phyloP scores from a whole-genome alignment of 2,797 vertebrate genomes.

The Enteromius afrohamiltoni region DNA sequence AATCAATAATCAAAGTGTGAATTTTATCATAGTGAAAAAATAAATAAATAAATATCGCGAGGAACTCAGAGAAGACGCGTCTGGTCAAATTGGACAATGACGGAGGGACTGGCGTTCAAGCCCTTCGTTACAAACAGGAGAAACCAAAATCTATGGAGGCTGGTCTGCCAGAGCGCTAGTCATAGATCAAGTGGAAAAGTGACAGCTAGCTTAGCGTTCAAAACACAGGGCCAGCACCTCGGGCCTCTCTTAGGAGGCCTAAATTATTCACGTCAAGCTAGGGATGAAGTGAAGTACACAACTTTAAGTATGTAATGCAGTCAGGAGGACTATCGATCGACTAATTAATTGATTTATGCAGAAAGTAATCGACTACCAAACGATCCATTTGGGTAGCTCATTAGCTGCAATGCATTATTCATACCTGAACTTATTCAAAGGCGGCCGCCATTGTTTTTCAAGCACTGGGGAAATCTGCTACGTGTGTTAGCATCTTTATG shows the following conservation, averaged over 20 bases:
- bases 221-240: conserved; percentile 51
- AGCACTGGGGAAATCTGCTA: conserved; percentile 55
- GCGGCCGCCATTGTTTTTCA: conserved; percentile 64
- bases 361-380: conserved; percentile 76
- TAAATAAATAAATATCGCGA: neutral
- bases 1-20: no score
- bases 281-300: conserved; percentile 60
- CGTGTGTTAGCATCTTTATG: neutral
- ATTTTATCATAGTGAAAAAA: neutral
- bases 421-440: conserved; percentile 66
- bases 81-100: conserved; percentile 37
- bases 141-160: conserved; percentile 42
- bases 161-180: conserved; percentile 26
- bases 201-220: conserved; percentile 53
- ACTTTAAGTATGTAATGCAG: conserved; percentile 77
- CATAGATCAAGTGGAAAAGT: conserved; percentile 54
- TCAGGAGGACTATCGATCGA: conserved; percentile 79
- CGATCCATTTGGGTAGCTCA: conserved; percentile 77
- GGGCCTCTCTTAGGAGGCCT: conserved; percentile 61
- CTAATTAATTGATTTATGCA: conserved; percentile 84
- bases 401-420: conserved; percentile 83
- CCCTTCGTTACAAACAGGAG: conserved; percentile 50
- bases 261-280: conserved; percentile 75
- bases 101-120: conserved; percentile 31
- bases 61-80: neutral